Percentiles rank a stretch among this genome's conserved stretches.
phyloP scores from a whole-genome alignment of 2,797 vertebrate species.

The Amazona ochrocephala region DNA sequence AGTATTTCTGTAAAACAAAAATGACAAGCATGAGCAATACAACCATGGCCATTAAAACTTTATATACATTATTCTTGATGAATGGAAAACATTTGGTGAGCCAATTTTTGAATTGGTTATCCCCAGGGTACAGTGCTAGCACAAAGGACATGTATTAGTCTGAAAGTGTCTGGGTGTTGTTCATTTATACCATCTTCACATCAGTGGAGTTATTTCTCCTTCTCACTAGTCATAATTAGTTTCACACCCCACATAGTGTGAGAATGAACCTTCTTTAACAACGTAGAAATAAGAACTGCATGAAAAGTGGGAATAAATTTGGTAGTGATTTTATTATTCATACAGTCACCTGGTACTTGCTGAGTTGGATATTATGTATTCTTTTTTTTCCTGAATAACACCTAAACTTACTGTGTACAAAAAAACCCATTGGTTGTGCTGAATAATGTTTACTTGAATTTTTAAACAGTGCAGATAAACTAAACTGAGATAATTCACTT shows the following conservation, averaged over 20 bases:
- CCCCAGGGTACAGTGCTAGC: background rate
- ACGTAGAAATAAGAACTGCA: background rate
- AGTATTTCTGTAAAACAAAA: background rate
- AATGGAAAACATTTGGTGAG: background rate
- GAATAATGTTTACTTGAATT: background rate
- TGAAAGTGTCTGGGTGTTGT: background rate
- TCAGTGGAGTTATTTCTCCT: background rate
- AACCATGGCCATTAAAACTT: background rate
- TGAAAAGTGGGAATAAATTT: background rate
- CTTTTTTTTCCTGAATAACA: background rate
- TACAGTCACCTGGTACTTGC: background rate
- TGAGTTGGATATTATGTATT: background rate
- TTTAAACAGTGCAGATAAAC: background rate
- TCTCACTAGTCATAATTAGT: background rate
- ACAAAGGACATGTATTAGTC: background rate
- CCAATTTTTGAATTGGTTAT: background rate
- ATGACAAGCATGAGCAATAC: background rate
- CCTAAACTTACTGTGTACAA: background rate
- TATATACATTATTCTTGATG: background rate
- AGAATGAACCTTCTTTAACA: background rate
- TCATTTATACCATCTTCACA: background rate
- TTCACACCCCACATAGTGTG: background rate
- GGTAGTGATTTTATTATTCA: background rate
- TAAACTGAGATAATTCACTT: background rate
- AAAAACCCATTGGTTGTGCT: background rate